phyloP scores from a whole-genome alignment of 2,888 invertebrate species.

The Subacronicta megacephala region DNA sequence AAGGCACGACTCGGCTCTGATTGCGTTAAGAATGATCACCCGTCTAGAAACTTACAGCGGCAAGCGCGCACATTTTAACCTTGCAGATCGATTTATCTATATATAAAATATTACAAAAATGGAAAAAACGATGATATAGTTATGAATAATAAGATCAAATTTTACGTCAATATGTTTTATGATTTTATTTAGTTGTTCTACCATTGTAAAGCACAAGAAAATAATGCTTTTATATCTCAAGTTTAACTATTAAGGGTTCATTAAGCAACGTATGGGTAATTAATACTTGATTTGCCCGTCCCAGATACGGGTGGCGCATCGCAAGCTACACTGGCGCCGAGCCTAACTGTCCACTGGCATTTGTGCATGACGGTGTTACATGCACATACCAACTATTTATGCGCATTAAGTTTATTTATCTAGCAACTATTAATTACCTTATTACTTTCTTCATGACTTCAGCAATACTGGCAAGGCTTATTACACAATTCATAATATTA shows the following conservation, averaged over 20 bases:
- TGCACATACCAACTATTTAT: constrained; percentile 54
- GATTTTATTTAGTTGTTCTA: too few relatives aligned
- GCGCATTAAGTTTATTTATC: constrained; percentile 50
- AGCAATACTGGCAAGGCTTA: not conserved
- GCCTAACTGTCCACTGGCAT: constrained; percentile 85
- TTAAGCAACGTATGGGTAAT: constrained; percentile 80
- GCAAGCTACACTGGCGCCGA: constrained; percentile 84
- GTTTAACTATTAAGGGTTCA: constrained; percentile 70
- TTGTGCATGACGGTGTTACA: constrained; percentile 72
- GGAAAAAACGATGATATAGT: too few relatives aligned
- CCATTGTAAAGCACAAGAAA: constrained; percentile 9
- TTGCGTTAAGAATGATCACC: too few relatives aligned
- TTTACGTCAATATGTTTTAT: too few relatives aligned
- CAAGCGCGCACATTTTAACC: too few relatives aligned
- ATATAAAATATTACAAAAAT: too few relatives aligned
- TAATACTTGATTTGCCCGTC: constrained; percentile 85
- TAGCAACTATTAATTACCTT: constrained; percentile 42
- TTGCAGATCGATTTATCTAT: too few relatives aligned
- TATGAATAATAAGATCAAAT: too few relatives aligned
- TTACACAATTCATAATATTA: constrained; percentile 7
- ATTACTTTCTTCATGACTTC: constrained; percentile 24
- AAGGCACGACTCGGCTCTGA: too few relatives aligned
- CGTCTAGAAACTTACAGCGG: too few relatives aligned
- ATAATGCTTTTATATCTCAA: constrained; percentile 34
- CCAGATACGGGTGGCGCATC: constrained; percentile 85